Base-by-base conservation (phyloP, 2,113 vertebrate species). In the Crotalus tigris region DNA sequence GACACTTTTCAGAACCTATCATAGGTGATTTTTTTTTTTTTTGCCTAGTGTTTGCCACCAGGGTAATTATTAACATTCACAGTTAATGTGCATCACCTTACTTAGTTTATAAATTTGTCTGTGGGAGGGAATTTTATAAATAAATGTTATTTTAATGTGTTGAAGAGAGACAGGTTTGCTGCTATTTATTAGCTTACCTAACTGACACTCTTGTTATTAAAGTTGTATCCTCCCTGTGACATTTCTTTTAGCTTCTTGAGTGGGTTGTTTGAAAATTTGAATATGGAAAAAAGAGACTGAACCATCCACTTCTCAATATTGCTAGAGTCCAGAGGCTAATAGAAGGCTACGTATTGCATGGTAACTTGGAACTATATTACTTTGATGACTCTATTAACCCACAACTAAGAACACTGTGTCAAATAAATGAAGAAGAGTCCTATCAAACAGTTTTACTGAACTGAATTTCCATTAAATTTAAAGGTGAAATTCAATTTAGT, bases 151-250 rank as follows among this genome's bases (percentile, higher is more conserved):
- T 54, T 92, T 54, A 88, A 61, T 26, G 21, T 54, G 59, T 69
- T 88, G 58, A 51, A 29, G 59, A 51, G 11, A 88, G 86, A 49
- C 58, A 44, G 21, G 13, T 55, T 69, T 92, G 49, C 51, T 69
- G 54, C 87, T 87, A 87, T 88, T 39, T 13, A 92, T 88, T 54
- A 92, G 46, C 85, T 39, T 88, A 64, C 3, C 4, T 21, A 69
- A 88, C 39, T 92, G 49, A 88, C 69, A 23, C 44, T 15, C 44
- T 61, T 92, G 39, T 51, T 92, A 92, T 92, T 87, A 64, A 87
- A 53, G 12, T 57, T 87, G 39, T 46, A 23, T 64, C 91, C 24
- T 69, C 9, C 46, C 33, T 57, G 21, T 86, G 54, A 92, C 24
- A 21, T 90, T 49, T 51, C 46, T 92, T 87, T 87, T 4, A 55